Evolutionary conservation across 2,888 invertebrate genomes (phyloP).

Genomic region (Tineola bisselliella): DNA sequence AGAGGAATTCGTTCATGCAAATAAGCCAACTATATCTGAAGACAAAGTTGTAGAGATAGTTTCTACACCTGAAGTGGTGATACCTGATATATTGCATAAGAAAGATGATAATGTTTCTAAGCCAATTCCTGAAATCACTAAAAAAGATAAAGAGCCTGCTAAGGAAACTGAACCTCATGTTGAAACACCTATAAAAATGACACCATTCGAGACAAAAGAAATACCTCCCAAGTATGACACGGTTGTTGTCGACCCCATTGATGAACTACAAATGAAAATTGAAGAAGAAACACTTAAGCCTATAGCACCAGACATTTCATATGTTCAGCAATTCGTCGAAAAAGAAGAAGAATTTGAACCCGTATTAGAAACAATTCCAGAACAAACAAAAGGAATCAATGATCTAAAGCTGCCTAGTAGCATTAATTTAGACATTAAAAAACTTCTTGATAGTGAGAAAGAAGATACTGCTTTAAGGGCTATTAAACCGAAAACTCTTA

Average conservation of each 20-base stretch:
- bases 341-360: slow-evolving; percentile 24
- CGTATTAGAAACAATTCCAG: background rate
- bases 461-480: background rate
- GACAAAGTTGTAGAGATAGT: background rate
- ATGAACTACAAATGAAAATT: background rate
- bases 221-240: slow-evolving; percentile 23
- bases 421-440: background rate
- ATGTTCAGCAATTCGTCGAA: slow-evolving; percentile 26
- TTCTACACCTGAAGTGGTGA: no score
- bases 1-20: background rate
- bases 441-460: background rate
- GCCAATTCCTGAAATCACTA: background rate
- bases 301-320: slow-evolving; percentile 23
- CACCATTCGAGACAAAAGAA: slow-evolving; percentile 14
- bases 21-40: background rate
- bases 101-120: background rate
- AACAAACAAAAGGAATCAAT: background rate
- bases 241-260: slow-evolving; percentile 18
- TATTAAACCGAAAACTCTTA: background rate
- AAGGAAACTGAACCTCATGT: background rate
- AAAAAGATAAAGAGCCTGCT: background rate
- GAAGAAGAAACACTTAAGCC: background rate
- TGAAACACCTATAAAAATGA: no score
- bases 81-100: background rate
- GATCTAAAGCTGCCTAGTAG: background rate